A percentile compares a stretch with the other conserved stretches of the same genome.
Evolutionary conservation across 2,888 invertebrate genomes (phyloP).

Genomic region (Hyposoter dolosus): DNA sequence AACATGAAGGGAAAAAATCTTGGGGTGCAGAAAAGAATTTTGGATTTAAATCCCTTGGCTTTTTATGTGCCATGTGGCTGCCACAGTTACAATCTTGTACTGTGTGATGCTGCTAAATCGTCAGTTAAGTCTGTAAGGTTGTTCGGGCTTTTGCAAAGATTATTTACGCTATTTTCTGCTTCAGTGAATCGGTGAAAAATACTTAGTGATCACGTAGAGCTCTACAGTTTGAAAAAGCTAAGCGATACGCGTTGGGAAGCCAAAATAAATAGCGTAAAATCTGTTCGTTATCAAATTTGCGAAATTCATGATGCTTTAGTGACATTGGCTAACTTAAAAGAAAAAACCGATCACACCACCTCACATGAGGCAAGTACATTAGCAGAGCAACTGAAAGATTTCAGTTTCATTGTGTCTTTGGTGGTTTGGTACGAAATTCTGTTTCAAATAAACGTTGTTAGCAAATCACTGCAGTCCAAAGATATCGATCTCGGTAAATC

Average conservation of each 20-base stretch:
- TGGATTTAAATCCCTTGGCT: slow-evolving; percentile 69
- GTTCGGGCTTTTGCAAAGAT: slow-evolving; percentile 77
- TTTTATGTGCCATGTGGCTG: slow-evolving; percentile 64
- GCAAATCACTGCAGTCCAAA: slow-evolving; percentile 70
- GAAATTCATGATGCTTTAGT: slow-evolving; percentile 76
- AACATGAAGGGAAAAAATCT: slow-evolving; percentile 79
- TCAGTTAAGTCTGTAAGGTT: slow-evolving; percentile 77
- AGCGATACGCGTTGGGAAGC: slow-evolving; percentile 76
- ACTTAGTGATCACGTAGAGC: slow-evolving; percentile 73
- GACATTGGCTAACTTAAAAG: slow-evolving; percentile 68
- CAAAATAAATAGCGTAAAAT: slow-evolving; percentile 73
- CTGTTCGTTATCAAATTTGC: slow-evolving; percentile 76
- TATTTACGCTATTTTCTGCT: slow-evolving; percentile 70
- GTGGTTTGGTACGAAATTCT: slow-evolving; percentile 79
- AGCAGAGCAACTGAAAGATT: slow-evolving; percentile 73
- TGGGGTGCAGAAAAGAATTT: slow-evolving; percentile 78
- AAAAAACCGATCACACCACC: slow-evolving; percentile 61
- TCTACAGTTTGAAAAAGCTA: slow-evolving; percentile 73
- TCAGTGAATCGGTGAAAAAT: slow-evolving; percentile 75
- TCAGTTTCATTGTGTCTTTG: slow-evolving; percentile 76
- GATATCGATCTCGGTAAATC: slow-evolving; percentile 69
- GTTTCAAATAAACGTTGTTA: slow-evolving; percentile 74
- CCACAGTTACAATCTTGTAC: slow-evolving; percentile 61
- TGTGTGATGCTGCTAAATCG: slow-evolving; percentile 68
- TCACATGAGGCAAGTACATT: slow-evolving; percentile 72